Evolutionary conservation across 2,797 vertebrate species (phyloP), one percentile per base, ranked within the genome.

Genomic region (Channa striata): DNA sequence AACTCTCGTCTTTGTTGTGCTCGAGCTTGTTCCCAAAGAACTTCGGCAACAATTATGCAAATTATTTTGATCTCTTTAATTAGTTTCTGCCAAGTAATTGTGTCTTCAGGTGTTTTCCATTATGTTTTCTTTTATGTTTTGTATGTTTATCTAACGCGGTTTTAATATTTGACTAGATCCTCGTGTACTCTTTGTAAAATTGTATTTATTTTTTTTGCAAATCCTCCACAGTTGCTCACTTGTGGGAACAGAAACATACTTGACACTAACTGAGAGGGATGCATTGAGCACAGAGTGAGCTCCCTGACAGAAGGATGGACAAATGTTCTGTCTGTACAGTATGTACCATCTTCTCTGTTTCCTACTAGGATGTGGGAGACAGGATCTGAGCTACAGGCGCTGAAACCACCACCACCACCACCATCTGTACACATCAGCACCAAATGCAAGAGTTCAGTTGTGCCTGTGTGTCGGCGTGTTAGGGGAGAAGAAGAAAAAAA

Each of bases 41-140:
- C 76, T 80, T 68, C 46, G 25, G 19, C 75, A 59, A 81, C 52
- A 83, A 54, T 62, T 77, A 75, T 86, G 65, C 42, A 77, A 74
- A 86, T 79, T 83, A 72, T 82, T 76, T 78, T 75, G 61, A 77
- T 80, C 57, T 70, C 59, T 49, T 68, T 86, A 78, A 86, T 84
- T 77, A 54, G 64, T 74, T 81, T 77, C 46, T 62, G 61, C 53
- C 1, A 14, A 77, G 66, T 74, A 74, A 78, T 77, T 58, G 70
- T 72, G 69, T 76, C 78, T 76, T 59, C 53, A 74, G 79, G 80
- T 86, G 44, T 67, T 77, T 82, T 67, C 53, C 43, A 60, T 71
- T 69, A 54, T 67, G n/a, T 67, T 40, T 54, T 36, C 57, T 78
- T 75, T 81, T 49, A 74, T 69, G 61, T 58, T n/a, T n/a, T 73